These are phyloP conservation scores for Lycorma delicatula DNA, from an alignment of 1,140 invertebrate genomes.

Conservation along the genomic window DNA sequence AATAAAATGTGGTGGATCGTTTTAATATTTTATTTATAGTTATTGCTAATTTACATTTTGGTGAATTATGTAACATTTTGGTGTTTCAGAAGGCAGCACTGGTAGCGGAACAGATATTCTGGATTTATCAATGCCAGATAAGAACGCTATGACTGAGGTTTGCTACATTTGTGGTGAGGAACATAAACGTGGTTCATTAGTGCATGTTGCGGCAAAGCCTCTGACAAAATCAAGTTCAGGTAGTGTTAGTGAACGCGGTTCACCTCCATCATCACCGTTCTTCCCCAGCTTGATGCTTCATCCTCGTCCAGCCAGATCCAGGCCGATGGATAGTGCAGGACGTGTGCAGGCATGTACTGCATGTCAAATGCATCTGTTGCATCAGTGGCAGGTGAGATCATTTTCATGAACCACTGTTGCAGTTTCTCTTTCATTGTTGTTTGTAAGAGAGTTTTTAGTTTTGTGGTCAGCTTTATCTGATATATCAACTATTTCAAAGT, in stretches of 20 bases:
- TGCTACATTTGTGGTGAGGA: constrained; percentile 86
- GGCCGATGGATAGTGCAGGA: constrained; percentile 73
- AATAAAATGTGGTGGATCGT: too few relatives aligned
- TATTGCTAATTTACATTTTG: too few relatives aligned
- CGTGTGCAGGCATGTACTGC: constrained; percentile 66
- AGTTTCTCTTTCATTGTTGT: too few relatives aligned
- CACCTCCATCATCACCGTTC: constrained; percentile 48
- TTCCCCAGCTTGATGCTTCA: constrained; percentile 78
- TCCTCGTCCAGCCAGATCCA: constrained; percentile 66
- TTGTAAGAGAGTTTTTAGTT: too few relatives aligned
- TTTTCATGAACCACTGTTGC: too few relatives aligned
- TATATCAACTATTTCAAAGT: too few relatives aligned
- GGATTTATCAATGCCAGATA: constrained; percentile 83
- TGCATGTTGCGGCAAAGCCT: constrained; percentile 51
- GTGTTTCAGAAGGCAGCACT: too few relatives aligned
- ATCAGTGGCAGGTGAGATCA: constrained; percentile 66
- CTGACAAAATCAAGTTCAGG: constrained; percentile 62
- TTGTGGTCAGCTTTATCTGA: too few relatives aligned
- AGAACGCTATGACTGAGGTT: constrained; percentile 80
- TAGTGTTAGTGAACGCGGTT: constrained; percentile 54
- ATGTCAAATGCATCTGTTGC: constrained; percentile 70
- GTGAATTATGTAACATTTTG: too few relatives aligned
- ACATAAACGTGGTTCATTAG: constrained; percentile 66
- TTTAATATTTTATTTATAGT: too few relatives aligned
- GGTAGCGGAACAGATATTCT: constrained; percentile 74